Evolutionary conservation across 2,797 vertebrate species (phyloP).

Genomic region (Molossus alvarezi): DNA sequence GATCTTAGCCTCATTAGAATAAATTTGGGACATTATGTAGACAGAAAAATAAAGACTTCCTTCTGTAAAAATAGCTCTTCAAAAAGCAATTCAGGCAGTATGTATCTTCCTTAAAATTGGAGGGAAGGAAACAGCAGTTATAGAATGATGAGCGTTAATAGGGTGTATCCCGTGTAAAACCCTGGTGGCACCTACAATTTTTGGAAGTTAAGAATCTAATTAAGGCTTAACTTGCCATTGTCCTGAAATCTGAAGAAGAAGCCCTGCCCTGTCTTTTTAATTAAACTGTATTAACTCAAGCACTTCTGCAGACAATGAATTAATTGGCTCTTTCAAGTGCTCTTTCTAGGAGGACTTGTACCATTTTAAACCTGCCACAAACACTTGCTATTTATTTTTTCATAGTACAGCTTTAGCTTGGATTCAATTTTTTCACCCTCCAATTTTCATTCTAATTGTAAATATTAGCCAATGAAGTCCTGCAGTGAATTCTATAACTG

Average conservation of each 20-base stretch:
- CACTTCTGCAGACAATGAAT: constrained; percentile 30
- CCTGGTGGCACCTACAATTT: not conserved
- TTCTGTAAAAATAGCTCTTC: not conserved
- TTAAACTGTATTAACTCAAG: constrained; percentile 69
- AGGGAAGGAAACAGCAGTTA: not conserved
- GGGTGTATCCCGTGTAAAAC: not conserved
- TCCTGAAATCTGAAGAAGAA: constrained; percentile 38
- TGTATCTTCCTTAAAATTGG: not conserved
- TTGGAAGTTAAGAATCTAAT: constrained; percentile 56
- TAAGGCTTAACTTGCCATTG: constrained; percentile 60
- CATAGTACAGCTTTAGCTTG: not conserved
- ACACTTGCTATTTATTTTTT: not conserved
- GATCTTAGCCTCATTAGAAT: not conserved
- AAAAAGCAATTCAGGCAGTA: not conserved
- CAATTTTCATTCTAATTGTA: not conserved
- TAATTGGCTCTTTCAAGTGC: constrained; percentile 58
- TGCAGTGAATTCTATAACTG: constrained; percentile 24
- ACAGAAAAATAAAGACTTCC: not conserved
- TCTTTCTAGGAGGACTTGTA: not conserved
- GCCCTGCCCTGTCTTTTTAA: constrained; percentile 54
- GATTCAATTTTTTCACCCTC: constrained; percentile 39
- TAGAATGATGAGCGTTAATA: not conserved
- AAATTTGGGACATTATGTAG: not conserved
- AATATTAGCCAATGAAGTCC: not conserved
- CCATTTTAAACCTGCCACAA: constrained; percentile 40